Evolutionary conservation across 2,888 invertebrate species (phyloP), one percentile per base, ranked within the genome.

Genomic region (Melinopterus prodromus): DNA sequence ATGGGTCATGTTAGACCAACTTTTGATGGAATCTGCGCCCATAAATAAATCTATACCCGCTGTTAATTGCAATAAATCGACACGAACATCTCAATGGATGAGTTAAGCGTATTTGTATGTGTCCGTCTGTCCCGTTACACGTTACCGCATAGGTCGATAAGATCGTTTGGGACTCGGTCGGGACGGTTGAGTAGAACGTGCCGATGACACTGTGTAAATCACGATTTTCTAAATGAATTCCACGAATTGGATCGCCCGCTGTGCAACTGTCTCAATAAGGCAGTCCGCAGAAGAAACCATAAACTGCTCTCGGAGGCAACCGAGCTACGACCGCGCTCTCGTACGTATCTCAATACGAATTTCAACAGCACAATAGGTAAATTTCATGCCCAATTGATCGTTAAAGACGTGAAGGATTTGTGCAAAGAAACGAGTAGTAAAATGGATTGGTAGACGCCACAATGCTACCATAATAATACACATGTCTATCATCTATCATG

Each of bases 151-250:
- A 16, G 35, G 79, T 80, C 80, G 81, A 82, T 80, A 82, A 82
- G 77, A 82, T 81, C 82, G 69, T 77, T 77, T 77, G 80, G 71
- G 78, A 76, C 26, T 3, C 3, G 77, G 77, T 77, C 80, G 76
- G 78, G 77, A 76, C 76, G 70, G 75, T 26, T 26, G 26, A 26
- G 26, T 26, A 26, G 26, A 81, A 69, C 76, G 37, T 77, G 81
- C 78, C 78, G 82, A 81, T 81, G 82, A 82, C 82, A 83, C 82
- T 53, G 78, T 78, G 79, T 82, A 83, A 82, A 82, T 81, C 82
- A 82, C 82, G 82, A 80, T 80, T 83, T 83, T 81, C 80, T 75
- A 83, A 83, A 83, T 77, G 80, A 82, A 83, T 81, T 83, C 82
- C 83, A 81, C 80, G 83, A 83, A 81, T 79, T 80, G 74, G 81